Percentiles rank a stretch among this genome's conserved stretches.
phyloP scores from a whole-genome alignment of 2,113 vertebrate species.

The Paradisaea rubra region DNA sequence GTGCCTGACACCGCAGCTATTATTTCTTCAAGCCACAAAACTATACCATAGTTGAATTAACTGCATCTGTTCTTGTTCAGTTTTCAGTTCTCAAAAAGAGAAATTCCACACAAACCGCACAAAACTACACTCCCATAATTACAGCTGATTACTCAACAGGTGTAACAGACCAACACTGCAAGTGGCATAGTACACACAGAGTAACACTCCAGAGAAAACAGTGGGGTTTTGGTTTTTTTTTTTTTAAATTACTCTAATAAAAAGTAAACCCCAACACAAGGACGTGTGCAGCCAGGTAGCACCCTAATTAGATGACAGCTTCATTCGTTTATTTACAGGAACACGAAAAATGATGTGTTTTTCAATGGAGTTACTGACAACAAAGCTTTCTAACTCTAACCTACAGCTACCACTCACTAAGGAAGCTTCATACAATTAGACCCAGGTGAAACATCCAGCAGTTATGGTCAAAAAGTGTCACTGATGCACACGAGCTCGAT shows the following conservation, averaged over 20 bases:
- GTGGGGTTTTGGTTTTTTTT: neutral
- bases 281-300: neutral
- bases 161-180: neutral
- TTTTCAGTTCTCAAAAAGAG: neutral
- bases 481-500: fast-evolving
- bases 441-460: neutral
- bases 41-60: neutral
- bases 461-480: neutral
- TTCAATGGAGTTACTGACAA: neutral
- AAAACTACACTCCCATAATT: neutral
- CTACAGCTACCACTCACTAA: neutral
- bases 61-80: neutral
- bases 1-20: neutral
- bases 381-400: neutral
- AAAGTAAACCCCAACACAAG: neutral
- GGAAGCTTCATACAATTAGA: neutral
- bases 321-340: neutral
- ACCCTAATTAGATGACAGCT: neutral
- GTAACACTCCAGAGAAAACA: neutral
- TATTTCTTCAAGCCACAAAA: neutral
- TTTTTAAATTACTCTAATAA: neutral
- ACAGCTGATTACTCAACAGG: neutral
- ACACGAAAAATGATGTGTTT: neutral
- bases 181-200: neutral
- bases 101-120: neutral